Evolutionary conservation across 2,888 invertebrate species (phyloP).

Genomic region (Zootermopsis nevadensis): DNA sequence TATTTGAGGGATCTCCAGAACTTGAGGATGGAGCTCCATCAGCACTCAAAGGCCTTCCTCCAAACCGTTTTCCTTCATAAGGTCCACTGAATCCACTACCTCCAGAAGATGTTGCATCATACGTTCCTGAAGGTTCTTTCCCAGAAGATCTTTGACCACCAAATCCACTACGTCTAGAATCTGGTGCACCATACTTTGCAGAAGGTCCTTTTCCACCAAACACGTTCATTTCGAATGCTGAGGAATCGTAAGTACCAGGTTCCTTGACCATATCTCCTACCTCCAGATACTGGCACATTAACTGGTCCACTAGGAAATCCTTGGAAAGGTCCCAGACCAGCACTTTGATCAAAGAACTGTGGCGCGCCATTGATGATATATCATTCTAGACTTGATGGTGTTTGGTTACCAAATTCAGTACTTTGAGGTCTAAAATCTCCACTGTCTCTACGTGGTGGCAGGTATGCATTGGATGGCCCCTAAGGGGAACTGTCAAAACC

Average conservation of each 20-base stretch:
- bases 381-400: background rate
- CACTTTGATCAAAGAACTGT: background rate
- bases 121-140: background rate
- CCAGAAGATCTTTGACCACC: background rate
- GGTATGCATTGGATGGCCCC: background rate
- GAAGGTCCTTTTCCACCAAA: background rate
- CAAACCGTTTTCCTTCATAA: background rate
- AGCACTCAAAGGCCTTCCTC: background rate
- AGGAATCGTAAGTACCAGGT: background rate
- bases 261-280: background rate
- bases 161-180: conserved; percentile 7
- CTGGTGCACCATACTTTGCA: background rate
- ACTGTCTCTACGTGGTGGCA: background rate
- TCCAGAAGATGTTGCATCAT: background rate
- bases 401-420: background rate
- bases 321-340: background rate
- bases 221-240: background rate
- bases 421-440: background rate
- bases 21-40: conserved; percentile 9
- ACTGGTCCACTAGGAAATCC: too few relatives aligned
- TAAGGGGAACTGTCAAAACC: background rate
- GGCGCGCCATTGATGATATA: background rate
- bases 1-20: background rate
- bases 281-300: background rate
- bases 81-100: background rate